A percentile compares a stretch with the other conserved stretches of the same genome.
phyloP scores from a whole-genome alignment of 1,140 invertebrate species.

The Magallana ariakensis region DNA sequence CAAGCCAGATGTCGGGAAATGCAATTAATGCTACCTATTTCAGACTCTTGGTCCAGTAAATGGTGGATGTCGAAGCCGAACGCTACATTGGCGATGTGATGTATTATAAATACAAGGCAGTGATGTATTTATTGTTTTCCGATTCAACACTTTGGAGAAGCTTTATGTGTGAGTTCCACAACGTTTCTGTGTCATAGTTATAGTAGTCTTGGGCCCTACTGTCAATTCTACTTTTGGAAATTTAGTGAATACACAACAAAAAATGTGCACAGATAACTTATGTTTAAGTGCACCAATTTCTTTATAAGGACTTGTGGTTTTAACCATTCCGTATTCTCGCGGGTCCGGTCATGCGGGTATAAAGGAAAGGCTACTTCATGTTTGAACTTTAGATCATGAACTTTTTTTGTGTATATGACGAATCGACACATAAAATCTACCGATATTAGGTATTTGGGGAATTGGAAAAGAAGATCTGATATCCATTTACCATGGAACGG shows the following conservation, averaged over 20 bases:
- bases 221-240: neutral
- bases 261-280: neutral
- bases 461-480: slow-evolving; percentile 9
- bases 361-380: neutral
- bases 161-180: slow-evolving; percentile 7
- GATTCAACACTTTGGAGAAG: slow-evolving; percentile 7
- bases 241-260: neutral
- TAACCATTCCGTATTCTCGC: neutral
- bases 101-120: slow-evolving; percentile 3
- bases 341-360: neutral
- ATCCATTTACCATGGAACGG: neutral
- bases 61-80: neutral
- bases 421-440: slow-evolving; percentile 9
- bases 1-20: slow-evolving; percentile 27
- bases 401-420: neutral
- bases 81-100: slow-evolving; percentile 27
- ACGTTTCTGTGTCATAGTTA: neutral
- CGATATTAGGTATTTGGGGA: slow-evolving; percentile 21
- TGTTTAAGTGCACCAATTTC: neutral
- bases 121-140: slow-evolving; percentile 6
- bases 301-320: neutral
- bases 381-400: neutral
- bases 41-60: neutral
- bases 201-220: slow-evolving; percentile 2
- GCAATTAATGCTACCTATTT: neutral